These are phyloP conservation scores for Pygmarrhopalites habei DNA, from an alignment of 1,140 invertebrate species.

Conservation along the genomic window DNA sequence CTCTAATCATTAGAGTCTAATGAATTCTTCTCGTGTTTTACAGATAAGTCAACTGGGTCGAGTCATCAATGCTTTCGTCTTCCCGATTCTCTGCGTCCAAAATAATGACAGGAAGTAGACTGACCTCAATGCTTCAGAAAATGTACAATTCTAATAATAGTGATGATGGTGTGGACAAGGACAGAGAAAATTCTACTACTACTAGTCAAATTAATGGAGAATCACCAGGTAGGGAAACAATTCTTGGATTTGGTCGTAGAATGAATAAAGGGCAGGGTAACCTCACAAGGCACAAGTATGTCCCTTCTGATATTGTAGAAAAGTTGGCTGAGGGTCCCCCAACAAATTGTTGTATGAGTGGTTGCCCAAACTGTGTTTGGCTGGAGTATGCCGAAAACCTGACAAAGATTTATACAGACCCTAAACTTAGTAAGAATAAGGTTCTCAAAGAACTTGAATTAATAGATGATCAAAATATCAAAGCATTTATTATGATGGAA, in stretches of 20 bases:
- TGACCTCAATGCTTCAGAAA: no score
- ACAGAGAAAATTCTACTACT: background rate
- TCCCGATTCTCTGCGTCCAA: no score
- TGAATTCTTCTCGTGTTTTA: no score
- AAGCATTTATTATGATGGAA: conserved; percentile 68
- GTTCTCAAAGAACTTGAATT: conserved; percentile 65
- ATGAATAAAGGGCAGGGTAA: conserved; percentile 21
- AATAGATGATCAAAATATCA: conserved; percentile 72
- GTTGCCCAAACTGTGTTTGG: conserved; percentile 92
- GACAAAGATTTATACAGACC: conserved; percentile 56
- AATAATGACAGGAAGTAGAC: no score
- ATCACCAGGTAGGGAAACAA: background rate
- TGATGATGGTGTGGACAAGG: no score
- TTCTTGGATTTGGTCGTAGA: conserved; percentile 19
- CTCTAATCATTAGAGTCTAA: no score
- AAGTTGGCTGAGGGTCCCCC: conserved; percentile 45
- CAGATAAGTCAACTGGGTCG: no score
- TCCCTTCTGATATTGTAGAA: background rate
- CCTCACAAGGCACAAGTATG: conserved; percentile 13
- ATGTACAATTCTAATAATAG: no score
- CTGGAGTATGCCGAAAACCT: conserved; percentile 81
- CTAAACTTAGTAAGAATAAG: conserved; percentile 51
- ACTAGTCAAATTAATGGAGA: background rate
- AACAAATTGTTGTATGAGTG: conserved; percentile 83
- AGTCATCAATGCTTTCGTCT: no score